Evolutionary conservation across 2,888 invertebrate species (phyloP).

Genomic region (Hypomecis atomaria): DNA sequence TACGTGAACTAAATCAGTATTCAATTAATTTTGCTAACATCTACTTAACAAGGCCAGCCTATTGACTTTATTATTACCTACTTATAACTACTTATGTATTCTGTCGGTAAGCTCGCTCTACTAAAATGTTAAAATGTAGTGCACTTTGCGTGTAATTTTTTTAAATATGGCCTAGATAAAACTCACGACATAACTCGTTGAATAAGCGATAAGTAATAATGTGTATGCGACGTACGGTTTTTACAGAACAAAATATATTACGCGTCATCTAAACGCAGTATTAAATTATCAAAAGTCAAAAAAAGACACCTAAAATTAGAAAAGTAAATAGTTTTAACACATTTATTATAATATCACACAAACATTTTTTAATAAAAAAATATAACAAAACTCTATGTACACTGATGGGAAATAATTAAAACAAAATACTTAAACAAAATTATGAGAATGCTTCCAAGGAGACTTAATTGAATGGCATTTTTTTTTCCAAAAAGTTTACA

Average conservation of each 20-base stretch:
- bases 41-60: conserved; percentile 13
- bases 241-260: not conserved
- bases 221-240: not conserved
- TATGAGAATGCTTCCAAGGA: too few species aligned
- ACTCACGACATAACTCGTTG: conserved; percentile 8
- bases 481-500: too few species aligned
- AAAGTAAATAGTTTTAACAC: too few species aligned
- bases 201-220: not conserved
- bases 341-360: too few species aligned
- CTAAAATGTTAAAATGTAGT: conserved; percentile 25
- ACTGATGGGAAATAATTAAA: too few species aligned
- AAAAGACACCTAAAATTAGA: too few species aligned
- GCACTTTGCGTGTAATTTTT: conserved; percentile 23
- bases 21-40: conserved; percentile 10
- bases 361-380: too few species aligned
- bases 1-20: conserved; percentile 7
- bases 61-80: conserved; percentile 12
- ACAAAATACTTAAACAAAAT: too few species aligned
- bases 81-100: not conserved
- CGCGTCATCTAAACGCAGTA: not conserved
- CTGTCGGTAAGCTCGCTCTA: conserved; percentile 6
- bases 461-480: too few species aligned
- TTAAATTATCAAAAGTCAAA: too few species aligned
- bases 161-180: conserved; percentile 29
- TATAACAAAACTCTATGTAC: too few species aligned